These are phyloP conservation scores for Lagorchestes hirsutus DNA, from an alignment of 2,797 vertebrate species.

Conservation along the genomic window DNA sequence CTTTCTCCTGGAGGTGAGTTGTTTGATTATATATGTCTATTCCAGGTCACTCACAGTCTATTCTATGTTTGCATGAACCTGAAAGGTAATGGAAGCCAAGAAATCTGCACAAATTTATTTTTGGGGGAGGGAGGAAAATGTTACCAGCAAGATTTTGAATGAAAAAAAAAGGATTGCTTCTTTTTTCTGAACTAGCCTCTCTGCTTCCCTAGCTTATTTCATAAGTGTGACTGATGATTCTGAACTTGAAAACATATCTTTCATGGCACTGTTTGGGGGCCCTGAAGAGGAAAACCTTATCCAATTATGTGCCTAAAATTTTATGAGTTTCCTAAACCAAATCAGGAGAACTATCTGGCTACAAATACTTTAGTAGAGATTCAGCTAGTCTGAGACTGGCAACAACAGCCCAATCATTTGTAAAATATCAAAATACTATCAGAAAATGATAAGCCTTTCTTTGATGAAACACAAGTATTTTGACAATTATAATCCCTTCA, in stretches of 20 bases:
- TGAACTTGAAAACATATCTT: slow-evolving; percentile 38
- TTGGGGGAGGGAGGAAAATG: background rate
- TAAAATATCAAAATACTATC: background rate
- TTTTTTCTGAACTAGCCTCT: slow-evolving; percentile 56
- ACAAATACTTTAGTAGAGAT: background rate
- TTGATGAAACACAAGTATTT: too few species aligned
- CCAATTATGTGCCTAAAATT: background rate
- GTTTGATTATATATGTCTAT: slow-evolving; percentile 55
- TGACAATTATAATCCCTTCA: too few species aligned
- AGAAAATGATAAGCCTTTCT: background rate
- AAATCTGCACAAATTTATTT: slow-evolving; percentile 59
- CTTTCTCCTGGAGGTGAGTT: slow-evolving; percentile 64
- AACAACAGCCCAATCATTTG: background rate
- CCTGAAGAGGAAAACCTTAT: slow-evolving; percentile 23
- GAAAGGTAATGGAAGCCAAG: slow-evolving; percentile 41
- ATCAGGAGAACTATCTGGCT: slow-evolving; percentile 13
- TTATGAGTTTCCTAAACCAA: slow-evolving; percentile 14
- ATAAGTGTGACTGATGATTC: slow-evolving; percentile 10
- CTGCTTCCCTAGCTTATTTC: slow-evolving; percentile 5
- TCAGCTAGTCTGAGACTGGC: background rate
- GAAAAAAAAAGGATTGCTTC: slow-evolving; percentile 29
- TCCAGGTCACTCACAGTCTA: slow-evolving; percentile 36
- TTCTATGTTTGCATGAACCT: slow-evolving; percentile 57
- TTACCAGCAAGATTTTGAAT: slow-evolving; percentile 59
- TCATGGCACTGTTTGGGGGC: slow-evolving; percentile 20